A percentile compares a stretch with the other conserved stretches of the same genome.
Evolutionary conservation across 2,888 invertebrate species (phyloP).

Genomic region (Stenichneumon culpator): DNA sequence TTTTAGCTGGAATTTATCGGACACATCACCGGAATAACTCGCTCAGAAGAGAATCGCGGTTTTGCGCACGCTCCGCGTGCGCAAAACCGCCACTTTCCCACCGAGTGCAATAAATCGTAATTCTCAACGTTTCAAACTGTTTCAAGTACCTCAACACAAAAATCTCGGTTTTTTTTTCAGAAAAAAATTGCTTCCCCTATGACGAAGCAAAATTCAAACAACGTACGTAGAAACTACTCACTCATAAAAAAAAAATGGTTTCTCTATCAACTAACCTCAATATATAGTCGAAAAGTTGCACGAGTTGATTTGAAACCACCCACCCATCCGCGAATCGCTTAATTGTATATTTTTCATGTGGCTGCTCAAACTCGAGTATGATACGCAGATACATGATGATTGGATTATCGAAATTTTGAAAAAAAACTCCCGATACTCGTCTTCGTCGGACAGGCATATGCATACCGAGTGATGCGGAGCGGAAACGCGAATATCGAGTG

Average conservation of each 20-base stretch:
- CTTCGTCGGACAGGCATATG: not conserved
- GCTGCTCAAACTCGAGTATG: not conserved
- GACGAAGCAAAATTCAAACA: not conserved
- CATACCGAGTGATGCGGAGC: not conserved
- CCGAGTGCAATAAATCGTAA: too few relatives aligned
- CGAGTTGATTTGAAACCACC: not conserved
- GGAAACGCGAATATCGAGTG: constrained; percentile 9
- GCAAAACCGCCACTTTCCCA: too few relatives aligned
- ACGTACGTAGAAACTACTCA: too few relatives aligned
- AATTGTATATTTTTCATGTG: not conserved
- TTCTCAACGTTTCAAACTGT: too few relatives aligned
- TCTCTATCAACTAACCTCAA: not conserved
- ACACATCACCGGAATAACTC: too few relatives aligned
- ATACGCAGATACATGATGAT: not conserved
- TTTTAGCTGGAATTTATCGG: too few relatives aligned
- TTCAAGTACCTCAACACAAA: too few relatives aligned
- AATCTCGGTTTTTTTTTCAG: too few relatives aligned
- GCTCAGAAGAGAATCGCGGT: too few relatives aligned
- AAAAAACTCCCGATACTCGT: not conserved
- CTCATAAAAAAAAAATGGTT: not conserved
- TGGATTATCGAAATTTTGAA: not conserved
- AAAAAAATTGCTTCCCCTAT: too few relatives aligned
- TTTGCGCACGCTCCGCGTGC: too few relatives aligned
- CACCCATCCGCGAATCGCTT: not conserved
- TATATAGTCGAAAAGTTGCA: not conserved